Conservation (phyloP, 2,888 invertebrate genomes). For the Schrankia costaestrigalis region DNA sequence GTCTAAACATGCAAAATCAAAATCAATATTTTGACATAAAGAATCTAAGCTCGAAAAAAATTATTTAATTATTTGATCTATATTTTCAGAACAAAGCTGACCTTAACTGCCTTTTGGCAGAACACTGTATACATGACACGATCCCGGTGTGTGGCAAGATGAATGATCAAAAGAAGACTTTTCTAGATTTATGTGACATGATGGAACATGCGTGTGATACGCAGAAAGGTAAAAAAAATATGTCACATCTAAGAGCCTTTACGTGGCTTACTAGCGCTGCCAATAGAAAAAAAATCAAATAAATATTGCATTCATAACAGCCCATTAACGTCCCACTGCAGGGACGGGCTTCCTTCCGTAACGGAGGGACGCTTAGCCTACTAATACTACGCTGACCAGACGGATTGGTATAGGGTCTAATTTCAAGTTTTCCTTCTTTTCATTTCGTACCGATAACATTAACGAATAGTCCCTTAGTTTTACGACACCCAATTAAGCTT, state of each 20-base stretch:
- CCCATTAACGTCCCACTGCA: background rate
- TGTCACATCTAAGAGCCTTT: background rate
- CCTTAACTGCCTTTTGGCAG: slow-evolving; percentile 55
- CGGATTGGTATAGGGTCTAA: too few species aligned
- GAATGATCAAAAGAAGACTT: slow-evolving; percentile 54
- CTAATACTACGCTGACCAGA: background rate
- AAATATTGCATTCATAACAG: background rate
- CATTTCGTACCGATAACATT: too few species aligned
- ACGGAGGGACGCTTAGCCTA: background rate
- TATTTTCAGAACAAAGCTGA: slow-evolving; percentile 58
- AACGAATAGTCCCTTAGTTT: too few species aligned
- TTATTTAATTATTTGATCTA: background rate
- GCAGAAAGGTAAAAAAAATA: slow-evolving; percentile 55
- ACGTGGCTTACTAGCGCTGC: too few species aligned
- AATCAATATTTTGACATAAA: slow-evolving; percentile 1
- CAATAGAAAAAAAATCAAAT: background rate
- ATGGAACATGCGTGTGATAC: slow-evolving; percentile 65
- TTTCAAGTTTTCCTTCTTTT: too few species aligned
- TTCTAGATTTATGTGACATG: slow-evolving; percentile 64
- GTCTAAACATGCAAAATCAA: too few species aligned
- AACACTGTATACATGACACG: slow-evolving; percentile 65
- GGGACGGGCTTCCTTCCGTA: background rate
- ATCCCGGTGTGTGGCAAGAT: slow-evolving; percentile 62
- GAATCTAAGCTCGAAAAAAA: background rate
- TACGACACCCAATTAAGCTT: too few species aligned